Evolutionary conservation across 2,797 vertebrate genomes (phyloP).

Genomic region (Muscicapa comitata): DNA sequence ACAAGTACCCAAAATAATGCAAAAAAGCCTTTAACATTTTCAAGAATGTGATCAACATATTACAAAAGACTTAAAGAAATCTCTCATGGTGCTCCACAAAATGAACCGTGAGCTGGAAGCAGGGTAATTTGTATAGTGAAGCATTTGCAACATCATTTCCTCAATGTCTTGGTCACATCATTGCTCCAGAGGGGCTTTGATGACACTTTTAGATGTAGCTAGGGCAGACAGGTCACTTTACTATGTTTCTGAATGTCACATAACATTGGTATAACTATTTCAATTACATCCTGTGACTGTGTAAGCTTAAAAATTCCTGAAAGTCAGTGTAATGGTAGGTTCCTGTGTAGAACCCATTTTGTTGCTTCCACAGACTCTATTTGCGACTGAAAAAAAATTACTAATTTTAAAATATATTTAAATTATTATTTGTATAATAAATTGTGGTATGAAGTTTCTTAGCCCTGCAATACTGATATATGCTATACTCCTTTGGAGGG

Average conservation of each 20-base stretch:
- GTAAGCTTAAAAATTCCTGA: background rate
- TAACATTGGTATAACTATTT: background rate
- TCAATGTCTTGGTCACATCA: background rate
- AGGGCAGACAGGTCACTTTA: background rate
- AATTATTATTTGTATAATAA: background rate
- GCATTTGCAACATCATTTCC: background rate
- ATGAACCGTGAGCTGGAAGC: background rate
- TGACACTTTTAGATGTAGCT: background rate
- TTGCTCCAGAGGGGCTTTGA: background rate
- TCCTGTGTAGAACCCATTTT: background rate
- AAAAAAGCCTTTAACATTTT: background rate
- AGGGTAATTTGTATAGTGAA: background rate
- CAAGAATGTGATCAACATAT: background rate
- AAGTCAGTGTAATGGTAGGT: background rate
- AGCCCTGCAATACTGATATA: fast-evolving
- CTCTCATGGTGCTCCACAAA: background rate
- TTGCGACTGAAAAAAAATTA: background rate
- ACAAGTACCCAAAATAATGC: background rate
- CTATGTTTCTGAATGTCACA: background rate
- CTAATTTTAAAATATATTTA: background rate
- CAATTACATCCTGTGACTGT: background rate
- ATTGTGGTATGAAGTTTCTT: background rate
- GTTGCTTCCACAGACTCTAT: background rate
- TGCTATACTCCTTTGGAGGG: background rate
- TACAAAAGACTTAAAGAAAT: background rate